Conservation (phyloP, 2,888 invertebrate genomes). For the Spicauda simplicius region DNA sequence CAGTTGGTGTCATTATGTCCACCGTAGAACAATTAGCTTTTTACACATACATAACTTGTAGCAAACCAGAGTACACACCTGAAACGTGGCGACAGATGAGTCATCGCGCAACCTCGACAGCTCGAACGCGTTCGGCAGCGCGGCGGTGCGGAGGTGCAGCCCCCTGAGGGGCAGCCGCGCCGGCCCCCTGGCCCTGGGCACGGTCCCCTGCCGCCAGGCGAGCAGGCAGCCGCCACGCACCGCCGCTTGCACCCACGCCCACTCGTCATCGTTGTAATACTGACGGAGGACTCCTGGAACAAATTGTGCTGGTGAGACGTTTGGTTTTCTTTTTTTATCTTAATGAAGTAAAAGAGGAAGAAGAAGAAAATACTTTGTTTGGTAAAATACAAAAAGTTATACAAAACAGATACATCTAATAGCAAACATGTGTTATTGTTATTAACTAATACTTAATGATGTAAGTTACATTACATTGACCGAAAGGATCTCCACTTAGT, state of each 20-base stretch:
- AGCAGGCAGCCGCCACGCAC: slow-evolving; percentile 73
- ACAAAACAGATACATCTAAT: too few species aligned
- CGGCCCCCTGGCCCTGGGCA: slow-evolving; percentile 72
- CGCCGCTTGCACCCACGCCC: slow-evolving; percentile 79
- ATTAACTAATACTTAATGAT: too few species aligned
- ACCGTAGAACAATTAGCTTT: too few species aligned
- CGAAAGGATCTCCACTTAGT: too few species aligned
- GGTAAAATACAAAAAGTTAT: too few species aligned
- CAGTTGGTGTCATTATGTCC: too few species aligned
- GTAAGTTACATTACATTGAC: too few species aligned
- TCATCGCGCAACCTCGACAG: slow-evolving; percentile 76
- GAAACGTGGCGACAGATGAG: slow-evolving; percentile 79
- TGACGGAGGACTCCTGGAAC: slow-evolving; percentile 73
- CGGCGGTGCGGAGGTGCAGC: slow-evolving; percentile 69
- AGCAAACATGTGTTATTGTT: too few species aligned
- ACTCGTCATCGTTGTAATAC: slow-evolving; percentile 73
- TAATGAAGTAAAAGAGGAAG: too few species aligned
- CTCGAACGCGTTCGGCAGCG: slow-evolving; percentile 76
- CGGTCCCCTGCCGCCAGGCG: slow-evolving; percentile 79
- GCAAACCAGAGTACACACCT: slow-evolving; percentile 53
- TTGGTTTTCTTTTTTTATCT: too few species aligned
- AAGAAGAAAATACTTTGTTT: too few species aligned
- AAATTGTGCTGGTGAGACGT: neutral
- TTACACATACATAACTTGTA: too few species aligned
- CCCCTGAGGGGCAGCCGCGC: slow-evolving; percentile 72